Evolutionary conservation across 2,888 invertebrate genomes (phyloP), one percentile per base, ranked within the genome.

Genomic region (Tenthredo distinguenda): DNA sequence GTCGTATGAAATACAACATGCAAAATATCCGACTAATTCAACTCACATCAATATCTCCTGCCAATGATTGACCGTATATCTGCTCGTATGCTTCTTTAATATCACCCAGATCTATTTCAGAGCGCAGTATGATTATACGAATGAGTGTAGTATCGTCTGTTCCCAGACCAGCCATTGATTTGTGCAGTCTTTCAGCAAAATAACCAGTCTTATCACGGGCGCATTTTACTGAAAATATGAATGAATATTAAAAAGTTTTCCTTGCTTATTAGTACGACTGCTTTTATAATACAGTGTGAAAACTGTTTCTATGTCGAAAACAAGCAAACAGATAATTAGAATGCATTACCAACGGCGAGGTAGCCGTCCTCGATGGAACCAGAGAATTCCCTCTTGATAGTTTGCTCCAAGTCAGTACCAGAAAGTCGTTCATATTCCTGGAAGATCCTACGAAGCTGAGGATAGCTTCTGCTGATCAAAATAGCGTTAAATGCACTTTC

Each of bases 91-190:
- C 96, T 71, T 96, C 95, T 88, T 97, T 97, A 90, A 99, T 97
- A 89, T 98, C 97, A 0, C 95, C 96, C 94, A 98, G 95, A 94
- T 98, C 98, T 87, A 98, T 95, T 95, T 98, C 97, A 90, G 96
- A 96, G 90, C 98, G 96, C 0, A 97, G 97, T 79, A 98, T 96
- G 90, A 98, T 95, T 86, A 98, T 95, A 90, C 98, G 96, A 90
- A 98, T 98, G 88, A 99, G 94, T 89, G 97, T 97, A 72, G 96
- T 95, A 93, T 99, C 98, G 91, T 97, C 97, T 12, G 98, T 99
- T 86, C 99, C 99, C 90, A 97, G 94, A 9, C 99, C 98, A 91
- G 96, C 96, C 97, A 99, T 98, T 40, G 97, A 96, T 92, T 97
- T 96, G 94, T 98, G 96, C 81, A 99, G 94, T 72, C 97, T 96